A percentile compares a stretch with the other conserved stretches of the same genome.
phyloP scores from a whole-genome alignment of 2,113 vertebrate species.

The Apteryx owenii region DNA sequence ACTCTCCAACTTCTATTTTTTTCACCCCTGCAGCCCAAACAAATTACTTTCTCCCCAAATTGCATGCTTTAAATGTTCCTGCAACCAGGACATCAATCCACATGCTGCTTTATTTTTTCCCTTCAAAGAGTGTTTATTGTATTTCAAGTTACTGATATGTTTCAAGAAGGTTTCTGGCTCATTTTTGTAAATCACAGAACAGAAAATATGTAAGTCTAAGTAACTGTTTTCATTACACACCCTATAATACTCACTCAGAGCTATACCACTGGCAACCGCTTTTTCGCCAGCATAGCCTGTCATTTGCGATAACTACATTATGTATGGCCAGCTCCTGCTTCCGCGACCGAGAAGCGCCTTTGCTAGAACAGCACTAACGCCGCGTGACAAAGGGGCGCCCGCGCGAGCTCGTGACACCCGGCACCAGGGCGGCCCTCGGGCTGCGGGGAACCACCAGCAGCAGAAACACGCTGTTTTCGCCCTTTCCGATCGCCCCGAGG shows the following conservation, averaged over 20 bases:
- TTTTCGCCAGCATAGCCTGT: fast-evolving
- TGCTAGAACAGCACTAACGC: too few species aligned
- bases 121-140: fast-evolving
- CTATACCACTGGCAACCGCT: background rate
- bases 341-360: background rate
- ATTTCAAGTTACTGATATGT: fast-evolving
- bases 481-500: too few species aligned
- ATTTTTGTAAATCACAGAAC: fast-evolving
- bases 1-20: background rate
- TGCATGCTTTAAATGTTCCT: fast-evolving
- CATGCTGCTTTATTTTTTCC: fast-evolving
- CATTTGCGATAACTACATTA: background rate
- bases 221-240: fast-evolving
- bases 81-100: fast-evolving
- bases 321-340: background rate
- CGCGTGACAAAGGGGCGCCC: too few species aligned
- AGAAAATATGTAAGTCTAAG: fast-evolving
- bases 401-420: too few species aligned
- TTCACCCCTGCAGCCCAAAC: background rate
- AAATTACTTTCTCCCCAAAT: background rate
- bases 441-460: background rate
- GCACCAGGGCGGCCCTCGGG: background rate
- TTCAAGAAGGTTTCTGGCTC: fast-evolving
- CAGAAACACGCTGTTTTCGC: fast-evolving
- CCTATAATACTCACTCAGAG: background rate